phyloP scores from a whole-genome alignment of 2,797 vertebrate species.

The Tokudaia muenninki region DNA sequence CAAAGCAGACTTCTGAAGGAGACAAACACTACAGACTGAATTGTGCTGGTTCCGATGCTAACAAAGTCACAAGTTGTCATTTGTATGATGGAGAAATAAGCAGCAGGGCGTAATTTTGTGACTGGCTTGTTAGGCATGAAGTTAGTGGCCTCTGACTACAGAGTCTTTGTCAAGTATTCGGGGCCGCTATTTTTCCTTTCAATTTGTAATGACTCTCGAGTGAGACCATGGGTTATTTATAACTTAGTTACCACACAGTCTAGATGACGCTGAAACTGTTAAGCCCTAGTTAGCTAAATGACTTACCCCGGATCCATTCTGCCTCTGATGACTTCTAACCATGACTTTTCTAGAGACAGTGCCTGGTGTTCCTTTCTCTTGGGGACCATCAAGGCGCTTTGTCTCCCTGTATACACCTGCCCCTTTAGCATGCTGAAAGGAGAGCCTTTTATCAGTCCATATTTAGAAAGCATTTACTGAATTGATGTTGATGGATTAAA shows the following conservation, averaged over 20 bases:
- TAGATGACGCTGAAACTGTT: not conserved
- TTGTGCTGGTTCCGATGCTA: conserved; percentile 27
- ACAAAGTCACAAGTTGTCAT: conserved; percentile 15
- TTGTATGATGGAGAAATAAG: not conserved
- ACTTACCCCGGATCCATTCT: not conserved
- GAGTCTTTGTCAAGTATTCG: not conserved
- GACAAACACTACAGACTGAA: not conserved
- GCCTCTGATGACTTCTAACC: not conserved
- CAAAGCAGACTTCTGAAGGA: not conserved
- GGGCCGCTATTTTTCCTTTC: not conserved
- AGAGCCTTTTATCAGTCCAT: not conserved
- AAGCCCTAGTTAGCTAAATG: not conserved
- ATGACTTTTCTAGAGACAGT: not conserved
- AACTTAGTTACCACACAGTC: not conserved
- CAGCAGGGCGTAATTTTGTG: too few relatives aligned
- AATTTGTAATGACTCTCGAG: not conserved
- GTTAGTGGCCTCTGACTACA: not conserved
- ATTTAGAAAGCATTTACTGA: conserved; percentile 1
- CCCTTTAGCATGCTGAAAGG: not conserved
- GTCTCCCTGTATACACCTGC: not conserved
- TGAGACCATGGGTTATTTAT: not conserved
- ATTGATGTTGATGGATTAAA: not conserved
- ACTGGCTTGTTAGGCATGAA: not conserved
- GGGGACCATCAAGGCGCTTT: not conserved
- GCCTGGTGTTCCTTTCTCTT: not conserved